Conservation (phyloP, 1,140 invertebrate species). For the Drosophila varians region DNA sequence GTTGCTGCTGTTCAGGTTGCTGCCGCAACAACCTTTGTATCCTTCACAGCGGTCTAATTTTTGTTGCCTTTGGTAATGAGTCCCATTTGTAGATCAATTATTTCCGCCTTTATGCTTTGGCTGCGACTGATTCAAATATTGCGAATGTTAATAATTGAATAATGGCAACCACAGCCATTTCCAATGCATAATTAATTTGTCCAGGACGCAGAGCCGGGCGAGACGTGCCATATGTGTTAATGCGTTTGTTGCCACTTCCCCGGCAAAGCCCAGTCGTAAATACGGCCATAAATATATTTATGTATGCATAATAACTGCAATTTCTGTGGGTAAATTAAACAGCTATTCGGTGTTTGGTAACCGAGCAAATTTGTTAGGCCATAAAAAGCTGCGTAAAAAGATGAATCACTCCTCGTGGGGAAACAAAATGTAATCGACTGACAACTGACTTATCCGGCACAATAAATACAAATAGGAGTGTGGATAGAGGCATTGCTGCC, state of each 20-base stretch:
- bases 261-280: constrained; percentile 5
- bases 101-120: neutral
- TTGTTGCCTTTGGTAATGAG: no score
- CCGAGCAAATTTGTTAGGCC: constrained; percentile 5
- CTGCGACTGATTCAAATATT: neutral
- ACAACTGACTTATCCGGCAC: constrained; percentile 22
- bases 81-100: constrained; percentile 12
- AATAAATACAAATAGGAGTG: neutral
- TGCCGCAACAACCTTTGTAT: neutral
- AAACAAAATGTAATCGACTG: constrained; percentile 35
- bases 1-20: neutral
- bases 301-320: constrained; percentile 23
- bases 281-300: constrained; percentile 14
- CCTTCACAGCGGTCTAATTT: no score
- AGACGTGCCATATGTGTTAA: constrained; percentile 12
- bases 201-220: neutral
- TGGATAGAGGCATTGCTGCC: neutral
- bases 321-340: constrained; percentile 17
- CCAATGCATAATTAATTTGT: constrained; percentile 34
- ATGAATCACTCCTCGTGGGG: constrained; percentile 5
- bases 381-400: constrained; percentile 20
- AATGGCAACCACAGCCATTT: constrained; percentile 20
- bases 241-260: constrained; percentile 17
- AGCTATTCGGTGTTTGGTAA: constrained; percentile 8
- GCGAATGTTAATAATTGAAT: constrained; percentile 24